phyloP scores from a whole-genome alignment of 2,113 vertebrate genomes.

The Epinephelus fuscoguttatus region DNA sequence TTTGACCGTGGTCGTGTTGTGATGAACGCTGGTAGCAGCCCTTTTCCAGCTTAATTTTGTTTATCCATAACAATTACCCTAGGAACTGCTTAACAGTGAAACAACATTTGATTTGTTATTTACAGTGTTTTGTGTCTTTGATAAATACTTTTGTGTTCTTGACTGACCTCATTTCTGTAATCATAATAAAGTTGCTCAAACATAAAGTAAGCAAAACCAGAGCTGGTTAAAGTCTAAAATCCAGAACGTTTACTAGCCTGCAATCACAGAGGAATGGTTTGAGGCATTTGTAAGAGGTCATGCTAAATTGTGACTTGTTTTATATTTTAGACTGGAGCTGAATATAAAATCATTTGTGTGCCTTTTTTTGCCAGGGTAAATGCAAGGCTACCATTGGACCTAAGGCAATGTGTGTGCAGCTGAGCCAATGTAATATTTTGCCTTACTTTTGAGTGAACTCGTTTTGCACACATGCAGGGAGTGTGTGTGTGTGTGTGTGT shows the following conservation, averaged over 20 bases:
- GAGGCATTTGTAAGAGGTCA: constrained; percentile 29
- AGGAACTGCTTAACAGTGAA: not conserved
- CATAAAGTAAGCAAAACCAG: not conserved
- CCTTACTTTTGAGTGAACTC: constrained; percentile 66
- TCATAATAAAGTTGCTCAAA: constrained; percentile 13
- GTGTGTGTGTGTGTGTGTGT: constrained; percentile 16
- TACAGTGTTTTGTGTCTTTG: not conserved
- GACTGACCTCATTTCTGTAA: not conserved
- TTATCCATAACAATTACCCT: not conserved
- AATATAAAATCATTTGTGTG: constrained; percentile 47
- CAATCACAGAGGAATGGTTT: constrained; percentile 25
- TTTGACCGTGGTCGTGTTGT: not conserved
- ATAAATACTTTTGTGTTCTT: not conserved
- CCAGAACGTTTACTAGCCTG: not conserved
- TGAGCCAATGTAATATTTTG: constrained; percentile 57
- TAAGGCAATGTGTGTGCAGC: constrained; percentile 61
- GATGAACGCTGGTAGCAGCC: not conserved
- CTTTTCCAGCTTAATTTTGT: not conserved
- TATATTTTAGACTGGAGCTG: constrained; percentile 36
- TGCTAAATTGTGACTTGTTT: constrained; percentile 39
- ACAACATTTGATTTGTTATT: not conserved
- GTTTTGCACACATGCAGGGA: constrained; percentile 42
- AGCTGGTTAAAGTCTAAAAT: not conserved
- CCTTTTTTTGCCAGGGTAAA: constrained; percentile 51
- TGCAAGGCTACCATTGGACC: constrained; percentile 54